These are phyloP conservation scores for Dione vanillae DNA, from an alignment of 2,888 invertebrate species.

Conservation along the genomic window DNA sequence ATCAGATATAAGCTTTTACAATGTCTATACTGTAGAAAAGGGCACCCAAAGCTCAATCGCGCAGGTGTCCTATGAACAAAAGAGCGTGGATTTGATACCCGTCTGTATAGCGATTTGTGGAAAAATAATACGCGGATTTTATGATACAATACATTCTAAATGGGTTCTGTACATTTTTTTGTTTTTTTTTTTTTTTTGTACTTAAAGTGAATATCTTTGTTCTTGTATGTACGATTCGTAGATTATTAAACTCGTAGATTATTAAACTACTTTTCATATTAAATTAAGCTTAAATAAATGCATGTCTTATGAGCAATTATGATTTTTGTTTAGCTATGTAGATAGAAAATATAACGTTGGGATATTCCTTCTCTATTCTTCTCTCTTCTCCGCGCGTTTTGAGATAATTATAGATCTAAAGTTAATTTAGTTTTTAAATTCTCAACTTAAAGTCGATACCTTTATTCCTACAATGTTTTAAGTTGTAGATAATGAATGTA, in stretches of 20 bases:
- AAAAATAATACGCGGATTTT: constrained; percentile 53
- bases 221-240: not conserved
- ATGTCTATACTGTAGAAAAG: constrained; percentile 65
- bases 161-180: constrained; percentile 47
- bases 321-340: not conserved
- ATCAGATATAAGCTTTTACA: constrained; percentile 52
- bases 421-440: too few relatives aligned
- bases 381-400: not conserved
- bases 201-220: not conserved
- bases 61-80: constrained; percentile 80
- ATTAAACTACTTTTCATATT: too few relatives aligned
- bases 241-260: too few relatives aligned
- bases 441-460: too few relatives aligned
- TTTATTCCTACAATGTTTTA: too few relatives aligned
- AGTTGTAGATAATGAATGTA: too few relatives aligned
- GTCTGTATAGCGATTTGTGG: constrained; percentile 68
- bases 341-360: not conserved
- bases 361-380: not conserved
- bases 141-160: constrained; percentile 39
- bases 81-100: constrained; percentile 74
- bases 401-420: too few relatives aligned
- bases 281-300: too few relatives aligned
- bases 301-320: too few relatives aligned
- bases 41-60: constrained; percentile 76
- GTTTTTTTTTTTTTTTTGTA: constrained; percentile 7